Evolutionary conservation across 2,113 vertebrate genomes (phyloP), one percentile per base, ranked within the genome.

Genomic region (Maccullochella peelii): DNA sequence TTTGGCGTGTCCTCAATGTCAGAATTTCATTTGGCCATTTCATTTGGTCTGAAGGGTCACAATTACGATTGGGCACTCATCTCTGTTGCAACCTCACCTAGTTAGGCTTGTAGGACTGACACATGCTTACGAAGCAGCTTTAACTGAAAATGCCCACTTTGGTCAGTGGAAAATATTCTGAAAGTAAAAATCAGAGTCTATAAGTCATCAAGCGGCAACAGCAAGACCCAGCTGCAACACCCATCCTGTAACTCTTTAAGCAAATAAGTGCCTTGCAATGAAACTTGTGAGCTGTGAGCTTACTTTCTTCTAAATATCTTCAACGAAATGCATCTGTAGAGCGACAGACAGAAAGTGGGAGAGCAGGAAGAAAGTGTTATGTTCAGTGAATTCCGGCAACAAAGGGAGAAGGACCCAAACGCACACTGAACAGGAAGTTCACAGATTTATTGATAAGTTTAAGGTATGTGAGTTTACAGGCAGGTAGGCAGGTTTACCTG

Each of bases 261-360:
- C 74, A 80, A 90, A 91, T 91, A 90, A 90, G 82, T 49, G 69
- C 80, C 49, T 77, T 18, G 58, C 80, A 73, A 62, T 80, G 75
- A 91, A 85, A 92, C 84, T 74, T 82, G 73, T 67, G 85, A 90
- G 82, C 73, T 83, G 83, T 86, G 62, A 90, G 88, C 84, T 88
- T 67, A 80, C 81, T 92, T 91, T 91, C 82, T 86, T 86, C 57
- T 81, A 58, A 87, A 92, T 82, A 90, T 92, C 83, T 93, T 93
- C 92, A 92, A 92, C 93, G 87, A 76, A 85, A 80, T 36, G 77
- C 57, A 27, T 76, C 83, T 84, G 85, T 73, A 59, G 80, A 90
- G 73, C 75, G 83, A 74, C 80, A 78, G 74, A 82, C 49, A 79
- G 68, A 80, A 61, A 50, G 77, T 55, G 65, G 40, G 36, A 76